Conservation (phyloP, 35 echinoderm and acorn worm species). For the Patiria miniata region DNA sequence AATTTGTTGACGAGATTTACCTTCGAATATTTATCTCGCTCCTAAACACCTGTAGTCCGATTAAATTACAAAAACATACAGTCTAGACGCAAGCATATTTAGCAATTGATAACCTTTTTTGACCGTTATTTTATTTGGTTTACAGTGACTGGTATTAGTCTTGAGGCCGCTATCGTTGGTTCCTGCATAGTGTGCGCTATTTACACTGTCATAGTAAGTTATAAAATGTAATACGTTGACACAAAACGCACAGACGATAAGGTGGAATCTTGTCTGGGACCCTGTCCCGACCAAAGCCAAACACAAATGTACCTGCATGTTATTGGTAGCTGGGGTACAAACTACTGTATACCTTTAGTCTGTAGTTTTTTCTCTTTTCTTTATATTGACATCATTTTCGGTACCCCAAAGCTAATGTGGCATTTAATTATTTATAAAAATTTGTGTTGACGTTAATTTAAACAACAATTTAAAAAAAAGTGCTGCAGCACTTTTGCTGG, state of each 20-base stretch:
- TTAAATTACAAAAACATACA: too few relatives aligned
- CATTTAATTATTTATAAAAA: not conserved
- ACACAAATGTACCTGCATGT: not conserved
- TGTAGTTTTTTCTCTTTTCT: not conserved
- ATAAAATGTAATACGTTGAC: not conserved
- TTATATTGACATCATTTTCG: not conserved
- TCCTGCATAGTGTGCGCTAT: conserved; percentile 24
- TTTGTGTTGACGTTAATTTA: not conserved
- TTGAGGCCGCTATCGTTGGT: conserved; percentile 16
- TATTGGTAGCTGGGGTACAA: not conserved
- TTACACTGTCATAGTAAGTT: conserved; percentile 43
- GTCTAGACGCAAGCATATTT: too few relatives aligned
- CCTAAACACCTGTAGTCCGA: too few relatives aligned
- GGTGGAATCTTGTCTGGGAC: not conserved
- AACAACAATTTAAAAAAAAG: not conserved
- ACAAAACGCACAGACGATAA: not conserved
- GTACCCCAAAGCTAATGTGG: not conserved
- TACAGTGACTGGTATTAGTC: conserved; percentile 27
- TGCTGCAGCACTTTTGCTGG: not conserved
- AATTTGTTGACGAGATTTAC: too few relatives aligned
- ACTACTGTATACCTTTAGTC: not conserved
- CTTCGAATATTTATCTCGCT: too few relatives aligned
- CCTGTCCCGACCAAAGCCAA: not conserved
- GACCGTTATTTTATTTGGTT: too few relatives aligned
- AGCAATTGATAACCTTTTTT: too few relatives aligned